Percentiles rank a stretch among this genome's conserved stretches.
These are phyloP conservation scores for Caiman crocodilus DNA, from an alignment of 2,797 vertebrate species.

Conservation along the genomic window DNA sequence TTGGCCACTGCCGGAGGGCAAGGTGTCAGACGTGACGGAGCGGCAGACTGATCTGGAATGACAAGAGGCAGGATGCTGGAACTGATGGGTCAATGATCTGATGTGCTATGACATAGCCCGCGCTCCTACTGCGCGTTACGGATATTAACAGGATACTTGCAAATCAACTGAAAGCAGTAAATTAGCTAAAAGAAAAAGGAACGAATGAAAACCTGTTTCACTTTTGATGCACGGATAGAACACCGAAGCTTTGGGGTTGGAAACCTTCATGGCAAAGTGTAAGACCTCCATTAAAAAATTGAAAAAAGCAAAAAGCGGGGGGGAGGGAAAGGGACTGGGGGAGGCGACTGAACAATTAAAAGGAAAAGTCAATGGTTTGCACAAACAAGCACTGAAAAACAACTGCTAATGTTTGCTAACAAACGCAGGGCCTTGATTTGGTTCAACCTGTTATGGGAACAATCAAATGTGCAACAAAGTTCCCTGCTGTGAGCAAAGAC, in stretches of 20 bases:
- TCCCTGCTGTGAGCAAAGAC: background rate
- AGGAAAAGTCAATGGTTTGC: constrained; percentile 61
- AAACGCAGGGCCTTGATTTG: background rate
- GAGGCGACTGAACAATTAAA: constrained; percentile 69
- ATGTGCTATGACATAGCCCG: background rate
- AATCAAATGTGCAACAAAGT: background rate
- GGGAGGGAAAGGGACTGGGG: too few species aligned
- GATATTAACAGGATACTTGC: constrained; percentile 49
- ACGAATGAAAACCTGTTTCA: constrained; percentile 61
- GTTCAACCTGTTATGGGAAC: background rate
- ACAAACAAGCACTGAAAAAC: constrained; percentile 39
- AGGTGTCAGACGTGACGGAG: background rate
- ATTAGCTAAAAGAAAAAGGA: constrained; percentile 45
- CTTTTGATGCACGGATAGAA: constrained; percentile 32
- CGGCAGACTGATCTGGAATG: background rate
- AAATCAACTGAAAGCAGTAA: constrained; percentile 78
- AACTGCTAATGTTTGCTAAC: background rate
- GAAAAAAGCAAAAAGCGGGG: constrained; percentile 43
- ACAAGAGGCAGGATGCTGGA: background rate
- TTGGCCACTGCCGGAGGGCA: background rate
- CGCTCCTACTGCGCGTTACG: background rate
- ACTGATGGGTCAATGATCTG: background rate
- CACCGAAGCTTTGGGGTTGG: constrained; percentile 54
- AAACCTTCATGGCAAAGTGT: constrained; percentile 60
- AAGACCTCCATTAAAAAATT: constrained; percentile 60